These are phyloP conservation scores for Spodoptera littoralis DNA, from an alignment of 2,888 invertebrate species.

Conservation along the genomic window DNA sequence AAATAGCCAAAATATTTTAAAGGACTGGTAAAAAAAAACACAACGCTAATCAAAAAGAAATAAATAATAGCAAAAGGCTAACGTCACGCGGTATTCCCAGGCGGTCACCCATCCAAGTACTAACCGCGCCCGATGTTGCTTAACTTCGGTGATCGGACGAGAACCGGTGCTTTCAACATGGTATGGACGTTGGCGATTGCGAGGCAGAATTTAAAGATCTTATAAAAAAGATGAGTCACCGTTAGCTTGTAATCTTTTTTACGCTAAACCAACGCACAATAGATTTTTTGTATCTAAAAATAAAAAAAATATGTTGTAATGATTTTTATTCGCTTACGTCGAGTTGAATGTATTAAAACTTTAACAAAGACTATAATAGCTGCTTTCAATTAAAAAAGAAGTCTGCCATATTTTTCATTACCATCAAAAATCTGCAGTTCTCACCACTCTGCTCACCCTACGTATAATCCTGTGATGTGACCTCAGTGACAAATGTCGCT, in stretches of 20 bases:
- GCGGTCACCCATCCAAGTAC: constrained; percentile 85
- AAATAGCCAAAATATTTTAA: too few relatives aligned
- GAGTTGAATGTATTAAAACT: too few relatives aligned
- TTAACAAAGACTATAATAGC: too few relatives aligned
- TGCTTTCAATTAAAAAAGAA: too few relatives aligned
- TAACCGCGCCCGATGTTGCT: constrained; percentile 83
- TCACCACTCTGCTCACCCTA: constrained; percentile 1
- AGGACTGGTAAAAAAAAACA: too few relatives aligned
- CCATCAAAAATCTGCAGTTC: neutral
- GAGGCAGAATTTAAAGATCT: too few relatives aligned
- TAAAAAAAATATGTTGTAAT: too few relatives aligned
- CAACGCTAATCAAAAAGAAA: too few relatives aligned
- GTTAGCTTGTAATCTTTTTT: too few relatives aligned
- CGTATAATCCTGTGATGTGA: constrained; percentile 45
- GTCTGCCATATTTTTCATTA: constrained; percentile 21
- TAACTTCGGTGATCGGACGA: constrained; percentile 85
- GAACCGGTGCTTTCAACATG: constrained; percentile 80
- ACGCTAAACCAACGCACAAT: too few relatives aligned
- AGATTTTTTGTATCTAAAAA: neutral
- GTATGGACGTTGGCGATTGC: constrained; percentile 69
- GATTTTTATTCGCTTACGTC: too few relatives aligned
- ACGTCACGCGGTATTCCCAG: constrained; percentile 75
- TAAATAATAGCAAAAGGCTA: constrained; percentile 32
- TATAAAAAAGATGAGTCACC: too few relatives aligned
- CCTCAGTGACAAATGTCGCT: constrained; percentile 82